Base-by-base conservation (phyloP, 2,113 vertebrate species). In the Australoheros scitulus region DNA sequence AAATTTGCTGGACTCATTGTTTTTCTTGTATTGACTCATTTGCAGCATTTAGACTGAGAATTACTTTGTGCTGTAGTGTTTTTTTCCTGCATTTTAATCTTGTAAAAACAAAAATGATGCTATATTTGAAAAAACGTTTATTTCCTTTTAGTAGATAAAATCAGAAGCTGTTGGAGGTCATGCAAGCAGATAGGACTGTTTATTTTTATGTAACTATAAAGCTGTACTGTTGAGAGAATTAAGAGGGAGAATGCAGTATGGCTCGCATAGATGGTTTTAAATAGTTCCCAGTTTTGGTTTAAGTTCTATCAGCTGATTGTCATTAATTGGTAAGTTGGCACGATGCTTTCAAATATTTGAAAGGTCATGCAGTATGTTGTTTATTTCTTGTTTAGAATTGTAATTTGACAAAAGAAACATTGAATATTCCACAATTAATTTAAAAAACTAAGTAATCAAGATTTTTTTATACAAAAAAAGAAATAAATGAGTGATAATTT, bases 81-180 rank as follows among this genome's bases (percentile, higher is more conserved):
- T 72, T 72, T 29, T 72, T 55, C 34, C 47, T 72, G 47, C 52
- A 32, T 72, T 29, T 72, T 14, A 32, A n/a, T 72, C 47, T 34
- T 55, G 7, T n/a, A 20, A 34, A 55, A 7, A 13, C 10, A 14
- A 14, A 50, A 55, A 72, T 14, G 14, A 34, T 72, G 32, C 26
- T 38, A 2, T 38, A 38, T 38, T 38, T 36, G n/a, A 38, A 38
- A 9, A 38, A 8, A 10, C 7, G 11, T 47, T 47, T 6, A 14
- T 47, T 14, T 47, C 15, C 14, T 15, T 47, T 47, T 6, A 15
- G 14, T 20, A 32, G 50, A 70, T 70, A 50, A 50, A 72, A 52
- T 32, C 26, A 52, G 65, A 13, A 52, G 47, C 26, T 72, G 41
- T 18, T 72, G 68, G 6, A 6, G 68, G 11, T 32, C 10, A 52